phyloP scores from a whole-genome alignment of 92 coral and sea anemone genomes.

The Parazoanthus swiftii region DNA sequence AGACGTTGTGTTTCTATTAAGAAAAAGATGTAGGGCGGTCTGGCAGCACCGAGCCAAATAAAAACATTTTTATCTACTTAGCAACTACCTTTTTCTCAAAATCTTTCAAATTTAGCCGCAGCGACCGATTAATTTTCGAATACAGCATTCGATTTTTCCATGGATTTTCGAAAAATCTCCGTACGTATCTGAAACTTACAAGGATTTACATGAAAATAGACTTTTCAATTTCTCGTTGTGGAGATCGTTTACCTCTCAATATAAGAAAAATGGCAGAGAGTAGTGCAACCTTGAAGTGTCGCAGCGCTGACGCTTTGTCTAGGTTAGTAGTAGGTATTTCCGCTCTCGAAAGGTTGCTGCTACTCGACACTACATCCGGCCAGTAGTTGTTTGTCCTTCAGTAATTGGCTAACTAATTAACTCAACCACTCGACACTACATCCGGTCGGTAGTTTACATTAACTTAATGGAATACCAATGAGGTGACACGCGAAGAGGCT shows the following conservation, averaged over 20 bases:
- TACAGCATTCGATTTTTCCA: not conserved
- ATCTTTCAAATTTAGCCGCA: not conserved
- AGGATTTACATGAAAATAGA: too few species aligned
- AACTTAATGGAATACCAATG: not conserved
- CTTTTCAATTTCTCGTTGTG: too few species aligned
- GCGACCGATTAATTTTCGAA: not conserved
- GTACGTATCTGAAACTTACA: too few species aligned
- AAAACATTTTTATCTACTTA: not conserved
- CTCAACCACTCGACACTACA: not conserved
- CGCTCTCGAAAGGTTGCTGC: not conserved
- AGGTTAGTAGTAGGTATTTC: too few species aligned
- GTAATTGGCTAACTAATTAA: not conserved
- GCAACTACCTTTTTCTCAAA: not conserved
- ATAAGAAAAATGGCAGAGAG: not conserved
- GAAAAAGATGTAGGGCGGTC: not conserved
- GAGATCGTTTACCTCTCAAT: too few species aligned
- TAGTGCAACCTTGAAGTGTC: not conserved
- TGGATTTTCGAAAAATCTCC: not conserved
- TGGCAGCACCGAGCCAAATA: not conserved
- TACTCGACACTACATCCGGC: too few species aligned
- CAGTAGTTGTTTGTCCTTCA: not conserved
- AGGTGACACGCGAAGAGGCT: not conserved
- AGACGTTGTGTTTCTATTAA: not conserved
- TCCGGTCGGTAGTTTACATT: not conserved
- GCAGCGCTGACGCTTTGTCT: not conserved